These are phyloP conservation scores for Anarrhichthys ocellatus DNA, from an alignment of 2,113 vertebrate species.

Conservation along the genomic window DNA sequence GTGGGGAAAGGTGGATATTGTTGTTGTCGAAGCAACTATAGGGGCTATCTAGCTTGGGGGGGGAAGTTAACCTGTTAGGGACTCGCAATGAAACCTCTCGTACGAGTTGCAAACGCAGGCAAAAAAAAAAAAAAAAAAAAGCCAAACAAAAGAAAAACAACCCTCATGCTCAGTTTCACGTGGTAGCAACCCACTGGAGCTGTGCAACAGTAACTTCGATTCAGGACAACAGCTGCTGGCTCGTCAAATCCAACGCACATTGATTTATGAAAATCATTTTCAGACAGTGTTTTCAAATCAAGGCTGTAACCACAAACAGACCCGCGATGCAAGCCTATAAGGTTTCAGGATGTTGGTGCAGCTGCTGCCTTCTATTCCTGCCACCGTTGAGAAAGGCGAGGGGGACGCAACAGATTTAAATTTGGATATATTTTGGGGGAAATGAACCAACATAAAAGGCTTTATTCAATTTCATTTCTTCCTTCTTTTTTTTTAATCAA, in stretches of 20 bases:
- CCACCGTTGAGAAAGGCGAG: conserved; percentile 47
- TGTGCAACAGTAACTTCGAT: conserved; percentile 48
- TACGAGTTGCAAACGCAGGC: conserved; percentile 2
- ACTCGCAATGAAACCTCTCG: neutral
- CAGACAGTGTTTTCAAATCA: neutral
- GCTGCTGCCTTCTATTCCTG: conserved; percentile 82
- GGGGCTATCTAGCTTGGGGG: neutral
- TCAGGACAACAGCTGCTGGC: conserved; percentile 26
- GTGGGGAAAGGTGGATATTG: neutral
- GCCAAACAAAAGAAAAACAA: conserved; percentile 68
- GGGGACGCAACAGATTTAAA: conserved; percentile 70
- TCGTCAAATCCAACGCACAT: conserved; percentile 34
- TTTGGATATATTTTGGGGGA: neutral
- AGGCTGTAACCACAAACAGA: conserved; percentile 57
- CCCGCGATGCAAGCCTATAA: conserved; percentile 55
- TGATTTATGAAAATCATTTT: conserved; percentile 32
- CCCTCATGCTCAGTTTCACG: conserved; percentile 58
- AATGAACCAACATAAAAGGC: too few species aligned
- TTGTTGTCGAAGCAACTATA: neutral
- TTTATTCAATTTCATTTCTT: accelerated
- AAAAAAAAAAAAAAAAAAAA: neutral
- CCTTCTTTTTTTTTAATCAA: neutral
- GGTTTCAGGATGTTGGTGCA: conserved; percentile 78
- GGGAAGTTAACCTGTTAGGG: neutral
- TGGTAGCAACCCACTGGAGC: conserved; percentile 36